Evolutionary conservation across 1,140 invertebrate species (phyloP).

Genomic region (Leptinotarsa lineolata): DNA sequence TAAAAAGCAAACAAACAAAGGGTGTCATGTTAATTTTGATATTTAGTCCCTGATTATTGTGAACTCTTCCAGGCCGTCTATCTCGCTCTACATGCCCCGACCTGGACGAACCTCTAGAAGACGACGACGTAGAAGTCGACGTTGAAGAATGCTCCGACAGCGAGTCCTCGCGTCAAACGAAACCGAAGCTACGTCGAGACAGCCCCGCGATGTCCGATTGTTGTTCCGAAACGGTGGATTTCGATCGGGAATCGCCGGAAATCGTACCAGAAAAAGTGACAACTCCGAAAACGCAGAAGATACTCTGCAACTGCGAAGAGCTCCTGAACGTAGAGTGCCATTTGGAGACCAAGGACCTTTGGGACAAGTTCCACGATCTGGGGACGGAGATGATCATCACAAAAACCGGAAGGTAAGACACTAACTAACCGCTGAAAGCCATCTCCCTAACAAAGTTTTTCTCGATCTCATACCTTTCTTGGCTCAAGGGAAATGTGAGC

Average conservation of each 20-base stretch:
- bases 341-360: conserved; percentile 91
- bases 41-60: conserved; percentile 7
- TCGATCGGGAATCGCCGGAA: conserved; percentile 52
- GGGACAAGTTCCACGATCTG: conserved; percentile 92
- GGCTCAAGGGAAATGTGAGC: too few species aligned
- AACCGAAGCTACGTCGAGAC: conserved; percentile 43
- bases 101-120: conserved; percentile 49
- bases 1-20: too few species aligned
- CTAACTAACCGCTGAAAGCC: too few species aligned
- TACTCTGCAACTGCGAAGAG: conserved; percentile 82
- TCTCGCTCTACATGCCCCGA: conserved; percentile 48
- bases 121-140: conserved; percentile 55
- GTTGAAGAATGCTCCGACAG: conserved; percentile 55
- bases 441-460: too few species aligned
- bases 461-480: too few species aligned
- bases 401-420: conserved; percentile 89
- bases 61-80: conserved; percentile 39
- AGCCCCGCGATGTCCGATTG: conserved; percentile 52
- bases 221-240: conserved; percentile 50
- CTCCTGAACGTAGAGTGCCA: conserved; percentile 83
- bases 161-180: conserved; percentile 43
- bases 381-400: conserved; percentile 99
- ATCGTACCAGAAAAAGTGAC: conserved; percentile 41
- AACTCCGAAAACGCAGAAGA: conserved; percentile 51
- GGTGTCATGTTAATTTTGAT: too few species aligned